Evolutionary conservation across 2,113 vertebrate species (phyloP), one percentile per base, ranked within the genome.

Genomic region (Colistium nudipinnis): DNA sequence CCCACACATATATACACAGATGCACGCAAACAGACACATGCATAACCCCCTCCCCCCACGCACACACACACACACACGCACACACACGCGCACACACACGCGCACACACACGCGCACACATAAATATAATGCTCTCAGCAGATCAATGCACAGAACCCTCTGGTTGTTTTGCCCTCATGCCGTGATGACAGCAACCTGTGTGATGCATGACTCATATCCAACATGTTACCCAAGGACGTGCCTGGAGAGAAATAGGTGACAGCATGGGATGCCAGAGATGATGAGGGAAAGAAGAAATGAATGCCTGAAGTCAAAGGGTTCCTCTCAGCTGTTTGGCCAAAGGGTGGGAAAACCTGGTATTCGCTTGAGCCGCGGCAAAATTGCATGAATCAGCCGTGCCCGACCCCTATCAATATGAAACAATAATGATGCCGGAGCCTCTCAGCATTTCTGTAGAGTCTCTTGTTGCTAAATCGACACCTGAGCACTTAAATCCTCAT

Each of bases 161-260:
- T 66, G 74, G 68, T 35, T 70, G 43, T 33, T 43, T 44, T 12
- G n/a, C n/a, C n/a, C n/a, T n/a, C n/a, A n/a, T n/a, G n/a, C n/a
- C n/a, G n/a, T n/a, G 43, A 25, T 64, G 74, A 78, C 55, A 20
- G 28, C 4, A 2, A 66, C 79, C 71, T 60, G 47, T 54, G 64
- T 75, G 76, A 88, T 63, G 47, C 31, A 68, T 85, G 82, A 69
- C 61, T 85, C 83, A 69, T 38, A 53, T 64, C 76, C 47, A 73
- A 36, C 65, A 63, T 43, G 33, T 54, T 55, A 69, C 74, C 76
- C 80, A 75, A 78, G 64, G 38, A 82, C 76, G 65, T 45, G 79
- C 81, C 81, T 16, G 64, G 56, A 86, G 83, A 70, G 36, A 71
- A 69, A 82, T 53, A 62, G 60, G 63, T 68, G 78, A 67, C 49